phyloP scores from a whole-genome alignment of 2,888 invertebrate genomes.

The Crossocerus cetratus region DNA sequence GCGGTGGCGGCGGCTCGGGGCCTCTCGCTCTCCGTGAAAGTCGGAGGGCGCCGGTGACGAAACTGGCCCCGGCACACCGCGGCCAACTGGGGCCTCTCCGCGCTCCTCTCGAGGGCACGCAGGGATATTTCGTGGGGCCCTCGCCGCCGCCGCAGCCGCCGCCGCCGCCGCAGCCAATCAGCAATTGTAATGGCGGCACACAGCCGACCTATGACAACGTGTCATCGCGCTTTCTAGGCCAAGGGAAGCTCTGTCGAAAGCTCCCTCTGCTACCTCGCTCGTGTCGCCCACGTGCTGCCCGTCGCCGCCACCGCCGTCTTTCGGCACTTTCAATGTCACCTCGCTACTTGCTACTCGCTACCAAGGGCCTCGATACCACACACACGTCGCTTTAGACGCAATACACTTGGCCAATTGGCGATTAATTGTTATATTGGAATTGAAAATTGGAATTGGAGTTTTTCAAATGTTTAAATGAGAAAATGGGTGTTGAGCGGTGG shows the following conservation, averaged over 20 bases:
- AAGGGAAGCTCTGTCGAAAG: slow-evolving; percentile 11
- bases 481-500: too few species aligned
- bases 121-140: not conserved
- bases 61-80: too few species aligned
- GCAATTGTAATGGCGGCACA: slow-evolving; percentile 37
- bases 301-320: not conserved
- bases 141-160: not conserved
- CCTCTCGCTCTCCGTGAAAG: not conserved
- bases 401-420: too few species aligned
- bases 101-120: slow-evolving; percentile 16
- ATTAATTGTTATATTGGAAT: too few species aligned
- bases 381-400: too few species aligned
- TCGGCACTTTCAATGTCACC: too few species aligned
- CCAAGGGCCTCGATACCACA: too few species aligned
- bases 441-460: too few species aligned
- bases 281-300: slow-evolving; percentile 3
- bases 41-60: slow-evolving; percentile 15
- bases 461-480: too few species aligned
- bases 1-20: too few species aligned
- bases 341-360: too few species aligned
- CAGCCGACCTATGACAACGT: slow-evolving; percentile 40
- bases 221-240: slow-evolving; percentile 29
- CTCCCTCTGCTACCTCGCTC: not conserved
- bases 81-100: too few species aligned
- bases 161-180: slow-evolving; percentile 13